These are phyloP conservation scores for Isoperla grammatica DNA, from an alignment of 2,888 invertebrate genomes.

Conservation along the genomic window DNA sequence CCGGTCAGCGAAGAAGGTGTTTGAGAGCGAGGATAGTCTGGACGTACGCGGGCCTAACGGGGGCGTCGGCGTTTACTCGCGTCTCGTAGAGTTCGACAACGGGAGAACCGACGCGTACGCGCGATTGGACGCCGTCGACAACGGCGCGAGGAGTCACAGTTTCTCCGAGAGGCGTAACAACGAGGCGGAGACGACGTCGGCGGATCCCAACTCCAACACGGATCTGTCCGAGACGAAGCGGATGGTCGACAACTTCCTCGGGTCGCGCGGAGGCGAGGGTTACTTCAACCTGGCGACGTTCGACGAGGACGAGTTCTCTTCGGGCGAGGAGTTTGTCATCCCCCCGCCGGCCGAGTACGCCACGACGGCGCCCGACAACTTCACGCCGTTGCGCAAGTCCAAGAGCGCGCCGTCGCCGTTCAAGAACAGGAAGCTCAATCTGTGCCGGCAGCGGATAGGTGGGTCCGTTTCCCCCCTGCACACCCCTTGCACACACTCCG, in stretches of 20 bases:
- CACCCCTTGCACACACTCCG: too few species aligned
- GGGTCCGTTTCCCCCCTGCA: background rate
- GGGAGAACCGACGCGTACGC: too few species aligned
- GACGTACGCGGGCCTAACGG: too few species aligned
- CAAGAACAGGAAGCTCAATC: slow-evolving; percentile 1
- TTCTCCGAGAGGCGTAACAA: slow-evolving; percentile 1
- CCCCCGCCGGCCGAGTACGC: slow-evolving; percentile 41
- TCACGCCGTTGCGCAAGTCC: slow-evolving; percentile 28
- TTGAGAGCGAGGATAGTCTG: background rate
- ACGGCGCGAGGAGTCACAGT: slow-evolving; percentile 29
- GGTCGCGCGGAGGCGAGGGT: background rate
- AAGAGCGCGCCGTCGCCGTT: slow-evolving; percentile 29
- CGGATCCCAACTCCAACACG: slow-evolving; percentile 1
- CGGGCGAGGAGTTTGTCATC: slow-evolving; percentile 34
- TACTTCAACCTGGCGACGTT: slow-evolving; percentile 30
- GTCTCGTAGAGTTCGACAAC: background rate
- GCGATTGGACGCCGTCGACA: background rate
- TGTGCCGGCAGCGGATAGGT: background rate
- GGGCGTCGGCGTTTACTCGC: too few species aligned
- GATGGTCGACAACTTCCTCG: slow-evolving; percentile 4
- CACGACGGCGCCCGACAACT: background rate
- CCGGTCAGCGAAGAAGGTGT: background rate
- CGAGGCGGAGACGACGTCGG: background rate
- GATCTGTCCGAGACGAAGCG: background rate
- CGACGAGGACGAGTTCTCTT: slow-evolving; percentile 32